Evolutionary conservation across 1,140 invertebrate species (phyloP).

Genomic region (Dermatophagoides farinae): DNA sequence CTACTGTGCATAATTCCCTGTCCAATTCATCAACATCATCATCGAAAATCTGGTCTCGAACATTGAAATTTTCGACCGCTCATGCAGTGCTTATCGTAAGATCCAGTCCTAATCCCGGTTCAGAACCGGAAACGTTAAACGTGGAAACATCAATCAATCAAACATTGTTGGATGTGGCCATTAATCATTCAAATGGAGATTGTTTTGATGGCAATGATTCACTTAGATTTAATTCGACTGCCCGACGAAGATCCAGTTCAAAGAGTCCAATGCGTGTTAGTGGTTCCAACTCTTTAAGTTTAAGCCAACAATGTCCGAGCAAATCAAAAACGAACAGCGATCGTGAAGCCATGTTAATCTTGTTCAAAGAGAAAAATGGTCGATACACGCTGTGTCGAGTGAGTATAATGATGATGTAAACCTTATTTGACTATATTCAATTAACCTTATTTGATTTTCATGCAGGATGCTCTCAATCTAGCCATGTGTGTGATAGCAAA

Average conservation of each 20-base stretch:
- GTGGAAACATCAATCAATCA: neutral
- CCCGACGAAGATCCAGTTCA: neutral
- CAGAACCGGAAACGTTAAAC: constrained; percentile 13
- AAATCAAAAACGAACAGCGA: constrained; percentile 31
- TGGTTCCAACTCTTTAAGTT: neutral
- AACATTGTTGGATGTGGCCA: neutral
- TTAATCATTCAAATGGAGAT: neutral
- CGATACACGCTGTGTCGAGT: constrained; percentile 59
- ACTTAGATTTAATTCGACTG: neutral
- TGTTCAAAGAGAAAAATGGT: constrained; percentile 73
- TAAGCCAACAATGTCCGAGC: neutral
- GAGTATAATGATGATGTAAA: constrained; percentile 22
- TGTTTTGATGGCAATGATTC: neutral
- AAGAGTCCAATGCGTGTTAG: constrained; percentile 15
- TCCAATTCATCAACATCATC: constrained; percentile 39
- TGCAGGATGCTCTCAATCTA: constrained; percentile 46
- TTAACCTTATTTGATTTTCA: neutral
- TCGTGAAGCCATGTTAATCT: constrained; percentile 59
- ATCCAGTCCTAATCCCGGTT: constrained; percentile 14
- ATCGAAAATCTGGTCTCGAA: constrained; percentile 38
- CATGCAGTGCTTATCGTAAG: constrained; percentile 61
- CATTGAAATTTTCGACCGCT: constrained; percentile 62
- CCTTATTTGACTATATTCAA: neutral
- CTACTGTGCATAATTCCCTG: too few species aligned
- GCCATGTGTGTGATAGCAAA: constrained; percentile 71